Evolutionary conservation across 2,113 vertebrate species (phyloP).

Genomic region (Meles meles): DNA sequence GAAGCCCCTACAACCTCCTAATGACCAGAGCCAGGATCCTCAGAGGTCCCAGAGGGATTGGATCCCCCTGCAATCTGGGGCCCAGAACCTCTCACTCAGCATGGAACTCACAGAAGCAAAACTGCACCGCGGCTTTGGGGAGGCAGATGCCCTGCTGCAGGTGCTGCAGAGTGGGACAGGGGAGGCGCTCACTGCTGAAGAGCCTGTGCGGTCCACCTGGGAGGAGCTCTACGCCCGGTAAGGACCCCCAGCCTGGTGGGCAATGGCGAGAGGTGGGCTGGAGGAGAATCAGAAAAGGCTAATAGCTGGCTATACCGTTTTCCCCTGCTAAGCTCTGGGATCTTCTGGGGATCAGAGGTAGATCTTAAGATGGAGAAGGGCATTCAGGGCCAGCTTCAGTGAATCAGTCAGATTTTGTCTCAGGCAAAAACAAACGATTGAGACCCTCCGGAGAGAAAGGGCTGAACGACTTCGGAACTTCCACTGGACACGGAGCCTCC

Average conservation of each 20-base stretch:
- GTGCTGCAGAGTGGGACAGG: constrained; percentile 84
- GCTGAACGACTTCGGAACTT: constrained; percentile 84
- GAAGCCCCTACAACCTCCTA: constrained; percentile 3
- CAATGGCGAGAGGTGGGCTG: neutral
- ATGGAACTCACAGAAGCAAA: constrained; percentile 94
- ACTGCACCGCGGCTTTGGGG: constrained; percentile 89
- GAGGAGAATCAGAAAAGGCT: neutral
- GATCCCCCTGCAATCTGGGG: constrained; percentile 85
- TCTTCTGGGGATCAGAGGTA: neutral
- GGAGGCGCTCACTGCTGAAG: constrained; percentile 62
- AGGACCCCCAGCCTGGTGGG: neutral
- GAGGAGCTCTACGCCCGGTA: constrained; percentile 88
- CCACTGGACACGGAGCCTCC: constrained; percentile 81
- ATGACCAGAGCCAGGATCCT: constrained; percentile 81
- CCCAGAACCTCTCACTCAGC: constrained; percentile 84
- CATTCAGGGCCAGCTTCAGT: neutral
- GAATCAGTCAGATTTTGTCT: neutral
- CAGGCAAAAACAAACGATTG: constrained; percentile 89
- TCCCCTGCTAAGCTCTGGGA: neutral
- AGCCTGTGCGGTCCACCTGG: constrained; percentile 71
- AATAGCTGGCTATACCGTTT: neutral
- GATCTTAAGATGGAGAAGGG: neutral
- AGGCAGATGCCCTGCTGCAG: constrained; percentile 90
- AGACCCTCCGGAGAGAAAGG: constrained; percentile 85
- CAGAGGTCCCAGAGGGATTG: constrained; percentile 85